Conservation (phyloP, 1,140 invertebrate genomes). For the Magallana ariakensis region DNA sequence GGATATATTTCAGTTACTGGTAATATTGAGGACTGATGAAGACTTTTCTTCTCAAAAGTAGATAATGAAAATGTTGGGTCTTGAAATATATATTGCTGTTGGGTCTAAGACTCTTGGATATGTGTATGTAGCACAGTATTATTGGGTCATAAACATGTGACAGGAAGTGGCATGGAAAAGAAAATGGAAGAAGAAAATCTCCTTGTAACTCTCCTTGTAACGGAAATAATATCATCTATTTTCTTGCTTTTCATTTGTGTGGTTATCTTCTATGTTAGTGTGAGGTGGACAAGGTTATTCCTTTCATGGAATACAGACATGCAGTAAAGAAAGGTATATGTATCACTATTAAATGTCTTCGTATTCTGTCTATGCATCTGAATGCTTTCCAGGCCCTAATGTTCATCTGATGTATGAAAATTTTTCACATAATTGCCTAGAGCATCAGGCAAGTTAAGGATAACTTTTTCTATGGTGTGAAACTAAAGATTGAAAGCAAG, state of each 20-base stretch:
- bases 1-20: neutral
- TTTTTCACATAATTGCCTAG: constrained; percentile 8
- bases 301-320: constrained; percentile 9
- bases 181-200: neutral
- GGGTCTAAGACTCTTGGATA: constrained; percentile 1
- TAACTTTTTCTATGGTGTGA: neutral
- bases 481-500: neutral
- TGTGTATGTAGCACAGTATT: neutral
- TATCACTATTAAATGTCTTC: neutral
- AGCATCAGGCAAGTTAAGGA: neutral
- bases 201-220: neutral
- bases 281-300: constrained; percentile 3
- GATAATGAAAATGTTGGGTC: neutral
- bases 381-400: neutral
- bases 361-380: neutral
- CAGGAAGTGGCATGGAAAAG: neutral
- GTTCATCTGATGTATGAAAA: neutral
- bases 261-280: neutral
- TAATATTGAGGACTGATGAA: neutral
- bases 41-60: neutral
- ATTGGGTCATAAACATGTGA: neutral
- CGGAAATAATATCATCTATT: neutral
- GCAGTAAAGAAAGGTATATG: neutral
- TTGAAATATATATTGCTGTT: neutral
- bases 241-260: constrained; percentile 11